Base-by-base conservation (phyloP, 2,888 invertebrate genomes). In the Abrostola tripartita region DNA sequence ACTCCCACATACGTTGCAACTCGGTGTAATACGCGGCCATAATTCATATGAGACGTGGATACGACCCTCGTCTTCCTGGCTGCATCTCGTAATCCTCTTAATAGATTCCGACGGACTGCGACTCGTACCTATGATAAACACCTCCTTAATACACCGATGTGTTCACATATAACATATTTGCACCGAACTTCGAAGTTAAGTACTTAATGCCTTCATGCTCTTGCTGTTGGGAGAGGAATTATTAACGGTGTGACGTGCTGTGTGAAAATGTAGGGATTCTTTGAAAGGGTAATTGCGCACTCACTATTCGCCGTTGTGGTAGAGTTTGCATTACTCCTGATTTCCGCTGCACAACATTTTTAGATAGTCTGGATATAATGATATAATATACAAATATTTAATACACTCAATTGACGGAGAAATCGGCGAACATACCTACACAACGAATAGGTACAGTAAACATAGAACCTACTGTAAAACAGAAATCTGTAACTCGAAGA, bases 31-130 rank as follows among this genome's bases (percentile, higher is more conserved):
- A 67, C 53, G 11, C 56, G 14, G 51, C 73, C 82, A 58, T 65
- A 72, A 72, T 80, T 83, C 86, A 85, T 86, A 87, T 82, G 90
- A 91, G 90, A 92, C 90, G 84, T 82, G 86, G 86, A 88, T 83
- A 85, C 90, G 87, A 93, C 94, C 92, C 93, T 93, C 89, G 89
- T 93, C 93, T 92, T 90, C 79, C 78, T 79, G 82, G 82, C 85
- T 92, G 91, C 92, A 92, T 82, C 88, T 86, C 81, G 85, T 95
- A 95, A 95, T 94, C 95, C 95, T 87, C 90, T 92, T 94, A 95
- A 95, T 95, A 95, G 95, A 95, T 95, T 95, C 95, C 89, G 85
- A 88, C 90, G 88, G 89, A 90, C 91, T 83, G 73, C 80, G 79
- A 81, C 72, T 75, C 81, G 65, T 79, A 73, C 73, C 79, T 82